Conservation (phyloP, 2,113 vertebrate species). For the Lagopus leucura region DNA sequence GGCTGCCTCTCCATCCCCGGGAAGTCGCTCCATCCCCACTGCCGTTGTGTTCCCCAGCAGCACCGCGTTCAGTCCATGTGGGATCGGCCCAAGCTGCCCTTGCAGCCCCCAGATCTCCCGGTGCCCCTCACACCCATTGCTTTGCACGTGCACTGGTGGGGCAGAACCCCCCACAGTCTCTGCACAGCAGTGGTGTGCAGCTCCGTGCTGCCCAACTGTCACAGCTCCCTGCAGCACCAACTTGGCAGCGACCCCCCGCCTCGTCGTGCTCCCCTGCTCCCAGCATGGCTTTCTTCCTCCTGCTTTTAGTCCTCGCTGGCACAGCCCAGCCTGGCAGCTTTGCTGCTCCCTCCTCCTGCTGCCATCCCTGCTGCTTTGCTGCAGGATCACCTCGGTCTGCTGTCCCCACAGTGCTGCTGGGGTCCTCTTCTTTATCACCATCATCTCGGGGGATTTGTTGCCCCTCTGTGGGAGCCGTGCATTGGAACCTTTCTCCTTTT, state of each 20-base stretch:
- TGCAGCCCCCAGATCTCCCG: neutral
- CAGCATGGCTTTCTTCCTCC: neutral
- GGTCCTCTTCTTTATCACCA: neutral
- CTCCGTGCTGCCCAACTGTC: fast-evolving
- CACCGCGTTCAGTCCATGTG: fast-evolving
- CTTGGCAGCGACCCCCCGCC: neutral
- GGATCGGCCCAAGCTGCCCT: neutral
- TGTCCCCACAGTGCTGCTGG: neutral
- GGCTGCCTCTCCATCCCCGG: fast-evolving
- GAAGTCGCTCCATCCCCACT: neutral
- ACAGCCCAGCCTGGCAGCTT: neutral
- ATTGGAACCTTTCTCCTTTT: too few relatives aligned
- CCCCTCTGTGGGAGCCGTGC: neutral
- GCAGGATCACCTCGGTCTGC: fast-evolving
- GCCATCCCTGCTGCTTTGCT: fast-evolving
- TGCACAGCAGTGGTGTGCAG: fast-evolving
- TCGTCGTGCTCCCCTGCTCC: neutral
- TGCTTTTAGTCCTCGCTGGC: neutral
- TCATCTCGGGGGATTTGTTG: neutral
- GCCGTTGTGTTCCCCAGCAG: neutral
- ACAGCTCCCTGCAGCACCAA: neutral
- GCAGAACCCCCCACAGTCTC: neutral
- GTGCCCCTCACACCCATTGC: fast-evolving
- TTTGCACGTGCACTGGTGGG: neutral
- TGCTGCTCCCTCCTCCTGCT: neutral